These are phyloP conservation scores for Leucoraja erinaceus DNA, from an alignment of 2,113 vertebrate genomes.

Conservation along the genomic window DNA sequence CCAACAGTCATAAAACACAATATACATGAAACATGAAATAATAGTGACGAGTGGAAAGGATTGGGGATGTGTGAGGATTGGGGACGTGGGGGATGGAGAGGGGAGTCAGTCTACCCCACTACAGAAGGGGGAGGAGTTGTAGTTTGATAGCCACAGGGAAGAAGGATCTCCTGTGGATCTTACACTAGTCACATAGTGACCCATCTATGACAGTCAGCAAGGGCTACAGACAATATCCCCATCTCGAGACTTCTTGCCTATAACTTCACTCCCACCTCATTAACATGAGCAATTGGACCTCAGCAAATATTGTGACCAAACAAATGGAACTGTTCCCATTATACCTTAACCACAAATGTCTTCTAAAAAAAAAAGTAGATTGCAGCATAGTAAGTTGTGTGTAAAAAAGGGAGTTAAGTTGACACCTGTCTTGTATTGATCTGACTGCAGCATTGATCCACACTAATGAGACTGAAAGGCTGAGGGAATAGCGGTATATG, in stretches of 20 bases:
- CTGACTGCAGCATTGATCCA: not conserved
- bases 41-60: no score
- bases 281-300: not conserved
- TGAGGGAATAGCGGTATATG: not conserved
- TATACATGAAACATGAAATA: no score
- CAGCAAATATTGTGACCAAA: not conserved
- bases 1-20: no score
- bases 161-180: no score
- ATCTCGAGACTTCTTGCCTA: not conserved
- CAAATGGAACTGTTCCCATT: not conserved
- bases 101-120: no score
- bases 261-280: not conserved
- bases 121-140: no score
- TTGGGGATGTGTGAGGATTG: no score
- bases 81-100: no score
- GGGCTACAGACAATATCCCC: not conserved
- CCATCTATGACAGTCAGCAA: not conserved
- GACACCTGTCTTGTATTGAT: constrained; percentile 37
- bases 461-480: constrained; percentile 15
- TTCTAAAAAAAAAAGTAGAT: not conserved
- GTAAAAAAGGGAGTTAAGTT: constrained; percentile 24
- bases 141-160: no score
- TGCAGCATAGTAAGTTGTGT: not conserved
- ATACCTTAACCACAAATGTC: not conserved
- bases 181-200: no score